Conservation (phyloP, 2,888 invertebrate species). For the Trilocha varians region DNA sequence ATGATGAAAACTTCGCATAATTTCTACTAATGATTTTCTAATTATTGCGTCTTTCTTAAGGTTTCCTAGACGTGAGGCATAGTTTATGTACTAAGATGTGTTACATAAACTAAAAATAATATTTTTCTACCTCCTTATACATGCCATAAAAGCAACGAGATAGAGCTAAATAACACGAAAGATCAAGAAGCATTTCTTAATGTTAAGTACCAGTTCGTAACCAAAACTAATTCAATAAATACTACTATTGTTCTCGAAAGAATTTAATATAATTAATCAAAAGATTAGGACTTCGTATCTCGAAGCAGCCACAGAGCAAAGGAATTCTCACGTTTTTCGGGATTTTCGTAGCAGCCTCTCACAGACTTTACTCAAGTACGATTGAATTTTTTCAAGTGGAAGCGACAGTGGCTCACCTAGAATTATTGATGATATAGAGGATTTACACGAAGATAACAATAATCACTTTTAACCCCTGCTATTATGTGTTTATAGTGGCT, state of each 20-base stretch:
- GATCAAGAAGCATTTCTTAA: not conserved
- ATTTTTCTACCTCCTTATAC: too few relatives aligned
- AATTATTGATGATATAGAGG: slow-evolving; percentile 4
- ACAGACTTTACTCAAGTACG: slow-evolving; percentile 52
- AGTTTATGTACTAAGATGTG: too few relatives aligned
- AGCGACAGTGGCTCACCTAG: slow-evolving; percentile 46
- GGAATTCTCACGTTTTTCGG: slow-evolving; percentile 55
- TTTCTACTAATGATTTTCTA: too few relatives aligned
- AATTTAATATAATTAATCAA: not conserved
- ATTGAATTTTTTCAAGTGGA: slow-evolving; percentile 71
- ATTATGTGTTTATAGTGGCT: too few relatives aligned
- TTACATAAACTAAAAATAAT: too few relatives aligned
- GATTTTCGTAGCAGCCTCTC: slow-evolving; percentile 50
- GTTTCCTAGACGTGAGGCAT: too few relatives aligned
- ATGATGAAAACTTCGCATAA: too few relatives aligned
- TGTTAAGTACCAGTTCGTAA: not conserved
- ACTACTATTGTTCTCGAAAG: not conserved
- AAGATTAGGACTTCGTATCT: slow-evolving; percentile 39
- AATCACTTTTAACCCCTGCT: too few relatives aligned
- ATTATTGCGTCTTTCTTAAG: too few relatives aligned
- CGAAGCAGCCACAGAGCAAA: slow-evolving; percentile 27
- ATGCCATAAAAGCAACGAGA: too few relatives aligned
- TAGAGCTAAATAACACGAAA: too few relatives aligned
- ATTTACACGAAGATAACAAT: slow-evolving; percentile 16
- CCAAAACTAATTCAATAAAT: not conserved